Evolutionary conservation across 2,888 invertebrate species (phyloP).

Genomic region (Agonopterix subpropinquella): DNA sequence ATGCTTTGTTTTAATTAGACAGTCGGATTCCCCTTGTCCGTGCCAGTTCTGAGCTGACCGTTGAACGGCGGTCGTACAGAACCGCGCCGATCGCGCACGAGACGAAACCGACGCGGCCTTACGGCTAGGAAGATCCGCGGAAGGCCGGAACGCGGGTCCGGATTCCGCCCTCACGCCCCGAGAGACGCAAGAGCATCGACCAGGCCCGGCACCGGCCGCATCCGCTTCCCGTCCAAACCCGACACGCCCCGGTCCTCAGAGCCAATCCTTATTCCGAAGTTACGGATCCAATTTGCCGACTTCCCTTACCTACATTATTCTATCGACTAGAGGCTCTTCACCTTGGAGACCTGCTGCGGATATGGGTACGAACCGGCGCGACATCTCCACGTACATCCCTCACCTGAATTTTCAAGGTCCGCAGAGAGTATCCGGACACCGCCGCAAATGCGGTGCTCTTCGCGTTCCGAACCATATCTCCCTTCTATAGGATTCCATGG

Average conservation of each 20-base stretch:
- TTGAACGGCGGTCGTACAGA: constrained; percentile 45
- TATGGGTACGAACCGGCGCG: constrained; percentile 78
- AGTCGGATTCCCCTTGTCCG: constrained; percentile 80
- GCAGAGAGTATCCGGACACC: constrained; percentile 42
- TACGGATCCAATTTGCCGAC: constrained; percentile 81
- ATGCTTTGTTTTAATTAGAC: constrained; percentile 83
- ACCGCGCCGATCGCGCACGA: constrained; percentile 24
- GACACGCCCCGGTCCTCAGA: constrained; percentile 80
- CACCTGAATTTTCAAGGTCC: constrained; percentile 50
- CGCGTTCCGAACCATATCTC: constrained; percentile 66
- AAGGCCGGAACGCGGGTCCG: constrained; percentile 29
- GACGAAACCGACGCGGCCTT: constrained; percentile 32
- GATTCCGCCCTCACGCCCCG: constrained; percentile 37
- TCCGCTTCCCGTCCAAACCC: constrained; percentile 42
- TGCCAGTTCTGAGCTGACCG: constrained; percentile 78
- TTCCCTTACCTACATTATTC: constrained; percentile 81
- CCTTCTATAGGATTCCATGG: constrained; percentile 66
- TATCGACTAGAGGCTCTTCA: constrained; percentile 79
- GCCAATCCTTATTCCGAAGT: constrained; percentile 84
- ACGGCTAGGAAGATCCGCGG: constrained; percentile 28
- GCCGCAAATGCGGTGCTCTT: constrained; percentile 36
- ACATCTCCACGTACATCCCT: constrained; percentile 42
- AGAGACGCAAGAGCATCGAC: constrained; percentile 19
- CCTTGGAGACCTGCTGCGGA: constrained; percentile 87
- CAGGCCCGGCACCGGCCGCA: constrained; percentile 21